Conservation (phyloP, 2,797 vertebrate genomes). For the Gambusia yucatana region DNA sequence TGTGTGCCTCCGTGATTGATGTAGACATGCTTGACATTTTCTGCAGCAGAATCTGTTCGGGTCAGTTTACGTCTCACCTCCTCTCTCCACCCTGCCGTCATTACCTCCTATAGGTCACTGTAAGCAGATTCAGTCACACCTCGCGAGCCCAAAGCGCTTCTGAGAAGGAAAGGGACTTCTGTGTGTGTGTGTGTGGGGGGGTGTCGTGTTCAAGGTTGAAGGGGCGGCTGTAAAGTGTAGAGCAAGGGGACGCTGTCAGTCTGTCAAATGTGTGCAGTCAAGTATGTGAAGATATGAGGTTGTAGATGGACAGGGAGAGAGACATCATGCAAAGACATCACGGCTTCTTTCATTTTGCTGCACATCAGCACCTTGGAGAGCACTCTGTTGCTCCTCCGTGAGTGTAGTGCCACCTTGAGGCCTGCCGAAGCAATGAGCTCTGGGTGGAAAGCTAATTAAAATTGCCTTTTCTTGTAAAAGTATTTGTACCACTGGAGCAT, state of each 20-base stretch:
- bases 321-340: slow-evolving; percentile 66
- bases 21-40: slow-evolving; percentile 75
- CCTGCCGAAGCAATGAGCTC: slow-evolving; percentile 24
- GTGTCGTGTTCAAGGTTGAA: slow-evolving; percentile 60
- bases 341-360: slow-evolving; percentile 62
- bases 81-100: slow-evolving; percentile 52
- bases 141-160: slow-evolving; percentile 46
- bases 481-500: neutral
- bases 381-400: slow-evolving; percentile 30
- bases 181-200: slow-evolving; percentile 1
- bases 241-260: slow-evolving; percentile 51
- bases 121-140: slow-evolving; percentile 56
- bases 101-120: slow-evolving; percentile 75
- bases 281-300: slow-evolving; percentile 63
- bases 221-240: slow-evolving; percentile 51
- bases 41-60: slow-evolving; percentile 66
- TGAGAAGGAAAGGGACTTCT: slow-evolving; percentile 7
- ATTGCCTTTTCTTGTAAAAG: neutral
- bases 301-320: slow-evolving; percentile 63
- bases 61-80: slow-evolving; percentile 75
- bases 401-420: slow-evolving; percentile 74
- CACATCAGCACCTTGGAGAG: slow-evolving; percentile 76
- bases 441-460: neutral
- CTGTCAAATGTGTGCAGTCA: slow-evolving; percentile 72
- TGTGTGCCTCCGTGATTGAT: slow-evolving; percentile 64